These are phyloP conservation scores for Neelides sp. DNA, from an alignment of 1,140 invertebrate species.

Conservation along the genomic window DNA sequence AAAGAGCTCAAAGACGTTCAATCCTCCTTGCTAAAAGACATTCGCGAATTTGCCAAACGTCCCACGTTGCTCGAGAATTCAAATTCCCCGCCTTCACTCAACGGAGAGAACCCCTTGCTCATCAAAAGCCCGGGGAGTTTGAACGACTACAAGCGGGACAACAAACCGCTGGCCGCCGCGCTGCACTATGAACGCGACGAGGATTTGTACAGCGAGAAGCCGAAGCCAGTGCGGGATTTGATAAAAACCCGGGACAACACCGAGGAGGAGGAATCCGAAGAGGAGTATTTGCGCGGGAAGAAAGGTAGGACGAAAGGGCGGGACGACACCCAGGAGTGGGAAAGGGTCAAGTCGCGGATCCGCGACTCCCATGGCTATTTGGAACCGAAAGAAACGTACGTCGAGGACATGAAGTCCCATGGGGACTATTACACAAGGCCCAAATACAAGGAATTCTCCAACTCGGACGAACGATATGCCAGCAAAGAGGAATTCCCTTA, in stretches of 20 bases:
- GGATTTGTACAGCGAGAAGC: slow-evolving; percentile 15
- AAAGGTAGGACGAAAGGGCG: no score
- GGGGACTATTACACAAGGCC: neutral
- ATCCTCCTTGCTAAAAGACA: slow-evolving; percentile 27
- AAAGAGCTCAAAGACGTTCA: slow-evolving; percentile 27
- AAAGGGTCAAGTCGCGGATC: no score
- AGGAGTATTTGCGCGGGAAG: no score
- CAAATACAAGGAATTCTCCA: neutral
- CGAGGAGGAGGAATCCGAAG: neutral
- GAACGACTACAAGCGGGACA: neutral
- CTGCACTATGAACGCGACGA: slow-evolving; percentile 12
- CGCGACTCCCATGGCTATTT: no score
- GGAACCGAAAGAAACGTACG: no score
- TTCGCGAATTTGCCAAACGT: slow-evolving; percentile 28
- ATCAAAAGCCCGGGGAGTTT: neutral
- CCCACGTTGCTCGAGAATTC: slow-evolving; percentile 13
- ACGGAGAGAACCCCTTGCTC: neutral
- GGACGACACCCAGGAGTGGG: no score
- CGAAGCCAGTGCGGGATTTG: slow-evolving; percentile 29
- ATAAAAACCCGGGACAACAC: slow-evolving; percentile 7
- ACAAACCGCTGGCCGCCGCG: neutral
- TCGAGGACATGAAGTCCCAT: neutral
- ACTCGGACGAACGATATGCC: neutral
- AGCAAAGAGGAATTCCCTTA: no score
- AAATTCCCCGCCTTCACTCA: no score